A percentile compares a stretch with the other conserved stretches of the same genome.
Conservation (phyloP, 2,113 vertebrate species). For the Solea solea region DNA sequence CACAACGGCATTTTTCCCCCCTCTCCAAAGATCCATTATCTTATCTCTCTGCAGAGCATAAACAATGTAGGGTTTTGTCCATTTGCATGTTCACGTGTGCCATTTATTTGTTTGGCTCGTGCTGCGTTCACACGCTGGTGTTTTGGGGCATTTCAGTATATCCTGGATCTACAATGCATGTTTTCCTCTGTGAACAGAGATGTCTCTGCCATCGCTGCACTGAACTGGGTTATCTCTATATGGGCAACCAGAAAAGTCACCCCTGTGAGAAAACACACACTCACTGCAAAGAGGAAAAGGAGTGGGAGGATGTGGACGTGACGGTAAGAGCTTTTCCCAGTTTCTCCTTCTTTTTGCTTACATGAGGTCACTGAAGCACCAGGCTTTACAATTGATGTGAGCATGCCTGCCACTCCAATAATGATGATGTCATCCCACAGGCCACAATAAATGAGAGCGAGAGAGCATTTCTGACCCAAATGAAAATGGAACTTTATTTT, state of each 20-base stretch:
- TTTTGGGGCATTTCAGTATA: not conserved
- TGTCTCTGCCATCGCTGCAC: constrained; percentile 10
- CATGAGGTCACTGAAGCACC: constrained; percentile 44
- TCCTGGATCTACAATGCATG: not conserved
- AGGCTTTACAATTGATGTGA: constrained; percentile 28
- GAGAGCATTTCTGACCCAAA: constrained; percentile 8
- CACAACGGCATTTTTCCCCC: constrained; percentile 30
- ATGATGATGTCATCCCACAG: constrained; percentile 21
- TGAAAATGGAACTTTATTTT: constrained; percentile 11
- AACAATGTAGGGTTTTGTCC: constrained; percentile 26
- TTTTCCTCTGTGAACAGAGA: constrained; percentile 27
- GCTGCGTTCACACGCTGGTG: not conserved
- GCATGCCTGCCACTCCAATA: constrained; percentile 9
- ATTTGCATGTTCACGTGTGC: not conserved
- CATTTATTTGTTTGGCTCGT: constrained; percentile 5
- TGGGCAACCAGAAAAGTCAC: constrained; percentile 36
- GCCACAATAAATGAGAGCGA: not conserved
- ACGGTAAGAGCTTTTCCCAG: constrained; percentile 24
- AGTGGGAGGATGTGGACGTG: constrained; percentile 53
- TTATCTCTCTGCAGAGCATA: constrained; percentile 38
- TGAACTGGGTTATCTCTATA: constrained; percentile 42
- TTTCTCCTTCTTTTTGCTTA: constrained; percentile 33
- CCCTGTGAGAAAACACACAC: not conserved
- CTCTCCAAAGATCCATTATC: constrained; percentile 52
- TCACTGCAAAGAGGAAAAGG: constrained; percentile 36